These are phyloP conservation scores for Trichogramma pretiosum DNA, from an alignment of 1,140 invertebrate genomes.

Conservation along the genomic window DNA sequence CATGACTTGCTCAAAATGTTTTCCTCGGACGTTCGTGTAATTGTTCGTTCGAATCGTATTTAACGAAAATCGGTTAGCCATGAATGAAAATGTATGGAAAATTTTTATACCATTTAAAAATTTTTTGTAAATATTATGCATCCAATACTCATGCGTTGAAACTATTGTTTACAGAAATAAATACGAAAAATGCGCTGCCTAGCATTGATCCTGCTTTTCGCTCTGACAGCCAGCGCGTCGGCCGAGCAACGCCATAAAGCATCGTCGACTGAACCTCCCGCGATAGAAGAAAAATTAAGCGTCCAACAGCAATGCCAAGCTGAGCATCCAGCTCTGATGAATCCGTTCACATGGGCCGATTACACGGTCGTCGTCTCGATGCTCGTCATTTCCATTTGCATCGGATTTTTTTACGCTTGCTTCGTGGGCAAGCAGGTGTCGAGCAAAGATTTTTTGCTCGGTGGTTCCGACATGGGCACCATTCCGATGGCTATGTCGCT, in stretches of 20 bases:
- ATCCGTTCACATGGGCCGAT: constrained; percentile 57
- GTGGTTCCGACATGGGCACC: constrained; percentile 64
- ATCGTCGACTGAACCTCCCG: background rate
- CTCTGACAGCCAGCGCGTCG: constrained; percentile 33
- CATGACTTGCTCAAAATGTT: no score
- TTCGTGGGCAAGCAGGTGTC: constrained; percentile 64
- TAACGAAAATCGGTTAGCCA: no score
- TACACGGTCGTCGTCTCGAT: constrained; percentile 62
- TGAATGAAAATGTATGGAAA: no score
- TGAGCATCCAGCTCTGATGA: constrained; percentile 25
- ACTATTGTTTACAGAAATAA: no score
- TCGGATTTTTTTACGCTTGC: constrained; percentile 75
- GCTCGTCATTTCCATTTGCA: constrained; percentile 63
- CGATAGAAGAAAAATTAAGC: background rate
- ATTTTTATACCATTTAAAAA: no score
- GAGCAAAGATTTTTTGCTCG: constrained; percentile 68
- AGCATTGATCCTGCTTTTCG: constrained; percentile 33
- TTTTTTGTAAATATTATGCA: no score
- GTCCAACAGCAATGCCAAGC: constrained; percentile 21
- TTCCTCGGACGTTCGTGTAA: no score
- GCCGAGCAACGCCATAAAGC: constrained; percentile 32
- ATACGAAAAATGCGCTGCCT: constrained; percentile 29
- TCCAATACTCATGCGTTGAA: no score
- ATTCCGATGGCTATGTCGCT: constrained; percentile 72
- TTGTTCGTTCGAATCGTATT: no score